Evolutionary conservation across 2,797 vertebrate genomes (phyloP), one percentile per base, ranked within the genome.

Genomic region (Coluber constrictor): DNA sequence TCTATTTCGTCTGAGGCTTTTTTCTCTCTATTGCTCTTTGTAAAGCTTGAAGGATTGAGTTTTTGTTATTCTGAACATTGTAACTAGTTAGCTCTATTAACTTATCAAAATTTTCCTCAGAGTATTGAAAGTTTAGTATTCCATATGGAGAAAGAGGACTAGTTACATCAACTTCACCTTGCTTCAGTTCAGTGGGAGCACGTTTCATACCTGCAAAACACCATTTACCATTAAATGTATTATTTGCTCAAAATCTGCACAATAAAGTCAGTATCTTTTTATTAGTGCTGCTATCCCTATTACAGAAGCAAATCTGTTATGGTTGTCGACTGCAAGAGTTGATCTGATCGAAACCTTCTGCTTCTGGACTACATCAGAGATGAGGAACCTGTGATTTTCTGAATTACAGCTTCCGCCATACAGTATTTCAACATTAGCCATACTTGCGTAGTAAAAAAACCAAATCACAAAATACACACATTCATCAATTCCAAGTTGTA

Each of bases 1-100:
- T 91, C 94, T 90, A 95, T 70, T 90, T 96, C 89, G 88, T 97
- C 18, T 25, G 83, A 8, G 83, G 92, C 92, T 37, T 96, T 96
- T 97, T 98, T 95, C 93, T 97, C 87, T 97, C 94, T 92, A 98
- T 32, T 0, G 95, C 97, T 94, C 94, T 96, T 29, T 63, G 94
- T 91, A 99, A 86, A 47, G 97, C 97, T 86, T 97, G 95, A 13
- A 98, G 93, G 86, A 98, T 97, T 55, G 92, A 89, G 16, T 97
- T 95, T 47, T 97, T 95, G 95, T 98, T 98, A 96, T 98, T 98
- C 90, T 95, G 93, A 87, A 98, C 96, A 95, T 98, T 99, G 93
- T 98, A 99, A 94, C 96, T 96, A 0, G 97, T 97, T 94, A 99
- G 95, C 4, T 97, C 96, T 94, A 98, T 93, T 91, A 99, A 93